These are phyloP conservation scores for Tautogolabrus adspersus DNA, from an alignment of 2,113 vertebrate genomes.

Conservation along the genomic window DNA sequence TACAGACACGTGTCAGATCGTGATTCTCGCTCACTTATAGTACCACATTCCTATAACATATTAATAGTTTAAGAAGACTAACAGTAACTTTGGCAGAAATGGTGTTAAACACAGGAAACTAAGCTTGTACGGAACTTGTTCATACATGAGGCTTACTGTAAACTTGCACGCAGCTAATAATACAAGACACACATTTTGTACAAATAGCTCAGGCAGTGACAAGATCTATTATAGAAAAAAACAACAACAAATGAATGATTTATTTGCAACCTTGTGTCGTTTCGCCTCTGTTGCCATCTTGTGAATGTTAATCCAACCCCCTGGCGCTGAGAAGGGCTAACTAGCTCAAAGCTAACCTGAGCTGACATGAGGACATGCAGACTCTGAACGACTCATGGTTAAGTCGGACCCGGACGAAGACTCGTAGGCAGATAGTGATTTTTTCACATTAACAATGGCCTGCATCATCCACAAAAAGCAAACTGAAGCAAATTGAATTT, in stretches of 20 bases:
- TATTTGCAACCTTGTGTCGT: constrained; percentile 71
- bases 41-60: no score
- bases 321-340: no score
- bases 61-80: no score
- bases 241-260: neutral
- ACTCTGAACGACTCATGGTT: no score
- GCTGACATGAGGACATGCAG: neutral
- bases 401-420: neutral
- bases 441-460: neutral
- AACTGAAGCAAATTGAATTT: no score
- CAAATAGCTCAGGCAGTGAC: fast-evolving
- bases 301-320: neutral
- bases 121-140: no score
- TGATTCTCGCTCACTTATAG: no score
- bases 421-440: neutral
- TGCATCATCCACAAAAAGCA: neutral
- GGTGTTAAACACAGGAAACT: no score
- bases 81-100: no score
- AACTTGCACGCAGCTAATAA: neutral
- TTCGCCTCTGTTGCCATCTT: constrained; percentile 79
- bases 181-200: neutral
- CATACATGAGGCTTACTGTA: neutral
- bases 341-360: neutral
- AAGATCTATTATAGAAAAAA: neutral
- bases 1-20: no score